Evolutionary conservation across 2,797 vertebrate species (phyloP), one percentile per base, ranked within the genome.

Genomic region (Diplodus sargus): DNA sequence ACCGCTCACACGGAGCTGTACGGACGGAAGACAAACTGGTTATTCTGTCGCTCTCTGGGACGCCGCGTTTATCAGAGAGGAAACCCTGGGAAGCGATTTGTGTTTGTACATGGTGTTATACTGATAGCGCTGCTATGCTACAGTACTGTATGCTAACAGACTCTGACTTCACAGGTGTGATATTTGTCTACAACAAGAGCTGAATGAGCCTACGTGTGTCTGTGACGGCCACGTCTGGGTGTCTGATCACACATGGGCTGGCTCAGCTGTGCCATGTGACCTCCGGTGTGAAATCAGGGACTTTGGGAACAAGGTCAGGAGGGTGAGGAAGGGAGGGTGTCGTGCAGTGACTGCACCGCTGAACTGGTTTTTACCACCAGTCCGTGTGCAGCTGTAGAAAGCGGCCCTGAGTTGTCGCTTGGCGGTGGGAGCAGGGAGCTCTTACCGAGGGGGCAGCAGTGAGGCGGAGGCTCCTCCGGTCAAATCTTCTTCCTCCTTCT

Each of bases 341-440:
- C 59, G 80, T 88, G 86, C 81, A 67, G 85, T 77, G 85, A 66
- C 82, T 86, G 80, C 82, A 51, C 76, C 34, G 76, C 84, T 83
- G 42, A 28, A 67, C 88, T 82, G 84, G 71, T 68, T 76, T 69
- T 64, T 67, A 62, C 70, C 73, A 76, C 61, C 88, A 76, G 88
- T 53, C 79, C 23, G 64, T n/a, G 48, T 89, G 80, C 85, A 87
- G 95, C 72, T 94, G 94, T 74, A 96, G 95, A 87, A 90, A 88
- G 90, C 88, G 90, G 86, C 95, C 97, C 93, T 97, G 96, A 90
- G 53, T 96, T 95, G 84, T 95, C 88, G 66, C n/a, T 76, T 89
- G 85, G 80, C 65, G 73, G 70, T 90, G 85, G 91, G 87, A 90
- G 87, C 85, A 85, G 87, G 81, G 81, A 81, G 85, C 83, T 90